Conservation (phyloP, 2,797 vertebrate genomes). For the Pitangus sulphuratus region DNA sequence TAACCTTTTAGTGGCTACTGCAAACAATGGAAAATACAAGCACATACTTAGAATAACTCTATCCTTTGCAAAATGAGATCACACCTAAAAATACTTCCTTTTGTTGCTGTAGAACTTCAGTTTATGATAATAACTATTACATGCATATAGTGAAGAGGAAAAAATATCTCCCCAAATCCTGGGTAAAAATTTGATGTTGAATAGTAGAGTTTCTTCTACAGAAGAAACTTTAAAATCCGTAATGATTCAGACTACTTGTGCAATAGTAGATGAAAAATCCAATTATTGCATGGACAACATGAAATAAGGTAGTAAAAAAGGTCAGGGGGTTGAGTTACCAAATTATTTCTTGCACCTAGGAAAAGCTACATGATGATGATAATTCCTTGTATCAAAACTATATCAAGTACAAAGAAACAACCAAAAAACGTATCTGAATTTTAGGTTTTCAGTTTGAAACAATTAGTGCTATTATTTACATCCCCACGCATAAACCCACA, state of each 20-base stretch:
- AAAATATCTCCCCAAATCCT: neutral
- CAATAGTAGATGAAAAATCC: neutral
- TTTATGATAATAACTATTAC: conserved; percentile 59
- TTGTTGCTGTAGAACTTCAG: conserved; percentile 46
- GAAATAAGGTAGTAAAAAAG: neutral
- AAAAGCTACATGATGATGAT: neutral
- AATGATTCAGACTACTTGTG: neutral
- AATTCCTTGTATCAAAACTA: neutral
- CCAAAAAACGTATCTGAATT: neutral
- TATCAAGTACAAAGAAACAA: neutral
- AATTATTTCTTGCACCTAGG: neutral
- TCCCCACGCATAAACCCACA: conserved; percentile 2
- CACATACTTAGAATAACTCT: conserved; percentile 64
- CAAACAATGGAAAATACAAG: conserved; percentile 68
- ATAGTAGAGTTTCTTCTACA: neutral
- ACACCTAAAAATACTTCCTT: conserved; percentile 68
- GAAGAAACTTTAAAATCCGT: neutral
- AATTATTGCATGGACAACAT: neutral
- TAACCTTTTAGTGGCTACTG: conserved; percentile 30
- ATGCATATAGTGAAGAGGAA: conserved; percentile 6
- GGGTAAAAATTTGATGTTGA: neutral
- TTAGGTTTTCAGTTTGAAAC: conserved; percentile 21
- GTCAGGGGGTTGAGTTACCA: neutral
- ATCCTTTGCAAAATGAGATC: conserved; percentile 62
- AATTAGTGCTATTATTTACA: conserved; percentile 23